Evolutionary conservation across 2,113 vertebrate genomes (phyloP).

Genomic region (Solenodon paradoxus): DNA sequence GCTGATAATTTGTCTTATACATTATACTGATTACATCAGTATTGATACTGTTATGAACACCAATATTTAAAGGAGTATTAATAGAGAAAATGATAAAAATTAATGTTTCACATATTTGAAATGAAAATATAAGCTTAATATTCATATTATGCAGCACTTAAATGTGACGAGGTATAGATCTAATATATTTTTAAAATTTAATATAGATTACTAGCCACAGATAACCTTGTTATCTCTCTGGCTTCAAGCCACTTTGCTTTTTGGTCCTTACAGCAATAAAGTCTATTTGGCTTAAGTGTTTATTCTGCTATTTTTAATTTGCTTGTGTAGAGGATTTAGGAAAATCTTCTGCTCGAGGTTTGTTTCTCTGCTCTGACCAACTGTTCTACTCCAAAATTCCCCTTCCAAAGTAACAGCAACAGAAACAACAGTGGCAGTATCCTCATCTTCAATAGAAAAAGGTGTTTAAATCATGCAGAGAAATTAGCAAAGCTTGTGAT

Average conservation of each 20-base stretch:
- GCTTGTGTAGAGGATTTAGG: neutral
- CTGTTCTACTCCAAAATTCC: neutral
- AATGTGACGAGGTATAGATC: neutral
- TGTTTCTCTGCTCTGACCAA: neutral
- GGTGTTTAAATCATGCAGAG: neutral
- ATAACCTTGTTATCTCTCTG: neutral
- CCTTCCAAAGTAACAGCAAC: neutral
- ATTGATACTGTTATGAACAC: neutral
- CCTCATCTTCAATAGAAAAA: neutral
- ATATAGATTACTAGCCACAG: neutral
- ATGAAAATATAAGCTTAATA: neutral
- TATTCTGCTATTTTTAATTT: neutral
- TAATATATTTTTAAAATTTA: neutral
- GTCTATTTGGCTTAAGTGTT: neutral
- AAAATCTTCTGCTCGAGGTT: neutral
- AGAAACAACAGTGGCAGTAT: neutral
- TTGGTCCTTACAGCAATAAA: neutral
- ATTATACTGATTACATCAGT: too few relatives aligned
- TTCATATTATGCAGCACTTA: neutral
- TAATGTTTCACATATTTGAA: neutral
- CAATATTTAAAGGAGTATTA: neutral
- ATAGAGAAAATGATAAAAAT: neutral
- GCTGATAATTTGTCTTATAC: neutral
- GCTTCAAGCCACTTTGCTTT: neutral
- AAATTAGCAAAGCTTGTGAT: neutral